phyloP scores from a whole-genome alignment of 2,888 invertebrate genomes.

The Eristalis intricaria region DNA sequence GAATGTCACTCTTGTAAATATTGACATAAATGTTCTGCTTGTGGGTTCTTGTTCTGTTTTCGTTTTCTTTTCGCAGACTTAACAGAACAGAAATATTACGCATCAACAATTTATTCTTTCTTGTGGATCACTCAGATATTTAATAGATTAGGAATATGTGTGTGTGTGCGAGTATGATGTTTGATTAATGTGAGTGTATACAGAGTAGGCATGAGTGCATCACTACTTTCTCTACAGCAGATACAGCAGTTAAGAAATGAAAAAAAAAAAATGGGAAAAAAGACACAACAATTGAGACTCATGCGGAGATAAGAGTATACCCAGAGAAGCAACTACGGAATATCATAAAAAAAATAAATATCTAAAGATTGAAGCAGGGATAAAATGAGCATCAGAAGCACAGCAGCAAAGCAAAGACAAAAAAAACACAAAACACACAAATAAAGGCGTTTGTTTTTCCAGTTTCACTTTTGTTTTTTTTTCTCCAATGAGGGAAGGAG shows the following conservation, averaged over 20 bases:
- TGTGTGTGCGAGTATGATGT: not conserved
- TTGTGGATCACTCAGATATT: not conserved
- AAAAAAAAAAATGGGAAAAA: not conserved
- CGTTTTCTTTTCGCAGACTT: not conserved
- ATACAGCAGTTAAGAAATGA: not conserved
- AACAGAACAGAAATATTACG: not conserved
- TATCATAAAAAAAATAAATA: not conserved
- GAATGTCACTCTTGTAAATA: conserved; percentile 27
- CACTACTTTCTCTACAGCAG: conserved; percentile 15
- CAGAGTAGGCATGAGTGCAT: conserved; percentile 23
- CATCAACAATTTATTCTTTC: not conserved
- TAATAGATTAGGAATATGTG: not conserved
- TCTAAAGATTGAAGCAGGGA: conserved; percentile 49
- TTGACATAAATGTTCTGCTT: conserved; percentile 17
- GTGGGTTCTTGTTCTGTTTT: conserved; percentile 11
- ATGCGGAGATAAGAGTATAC: conserved; percentile 56
- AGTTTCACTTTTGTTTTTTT: conserved; percentile 34
- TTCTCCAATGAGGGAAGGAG: conserved; percentile 29
- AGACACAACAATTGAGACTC: not conserved
- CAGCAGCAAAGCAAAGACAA: conserved; percentile 33
- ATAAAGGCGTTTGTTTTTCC: conserved; percentile 3
- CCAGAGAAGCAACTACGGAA: conserved; percentile 16
- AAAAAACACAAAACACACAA: conserved; percentile 14
- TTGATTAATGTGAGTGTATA: conserved; percentile 21
- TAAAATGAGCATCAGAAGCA: conserved; percentile 23